Percentiles rank a stretch among this genome's conserved stretches.
phyloP scores from a whole-genome alignment of 1,140 invertebrate species.

The Ooceraea biroi region DNA sequence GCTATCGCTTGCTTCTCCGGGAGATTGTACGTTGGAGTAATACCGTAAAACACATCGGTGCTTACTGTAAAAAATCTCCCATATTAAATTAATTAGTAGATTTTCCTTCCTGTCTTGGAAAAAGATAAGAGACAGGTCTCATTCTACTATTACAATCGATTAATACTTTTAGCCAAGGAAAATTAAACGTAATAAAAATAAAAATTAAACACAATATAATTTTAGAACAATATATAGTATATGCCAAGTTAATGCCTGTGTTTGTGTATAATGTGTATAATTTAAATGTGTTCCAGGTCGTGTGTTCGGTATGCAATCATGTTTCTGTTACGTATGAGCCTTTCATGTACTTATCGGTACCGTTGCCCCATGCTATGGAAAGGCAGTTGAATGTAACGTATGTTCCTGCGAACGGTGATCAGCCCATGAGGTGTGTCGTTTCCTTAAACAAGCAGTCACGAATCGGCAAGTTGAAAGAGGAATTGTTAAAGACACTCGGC shows the following conservation, averaged over 20 bases:
- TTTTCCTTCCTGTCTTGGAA: constrained; percentile 75
- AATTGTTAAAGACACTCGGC: constrained; percentile 85
- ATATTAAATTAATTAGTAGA: constrained; percentile 74
- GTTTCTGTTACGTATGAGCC: constrained; percentile 91
- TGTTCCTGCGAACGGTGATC: constrained; percentile 85
- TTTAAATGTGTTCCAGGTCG: constrained; percentile 86
- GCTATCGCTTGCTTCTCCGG: constrained; percentile 22
- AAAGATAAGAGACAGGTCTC: constrained; percentile 68
- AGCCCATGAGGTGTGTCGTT: constrained; percentile 87
- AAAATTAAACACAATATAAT: not conserved
- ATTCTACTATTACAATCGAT: constrained; percentile 66
- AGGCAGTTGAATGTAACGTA: constrained; percentile 89
- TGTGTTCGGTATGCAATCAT: constrained; percentile 90
- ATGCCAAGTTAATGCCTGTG: not conserved
- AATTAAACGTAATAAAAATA: no score
- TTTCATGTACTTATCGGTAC: constrained; percentile 92
- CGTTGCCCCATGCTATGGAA: constrained; percentile 90
- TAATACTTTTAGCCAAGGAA: no score
- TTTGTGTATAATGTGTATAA: no score
- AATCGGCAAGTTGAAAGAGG: constrained; percentile 87
- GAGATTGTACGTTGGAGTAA: constrained; percentile 76
- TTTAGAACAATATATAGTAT: not conserved
- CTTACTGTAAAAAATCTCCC: constrained; percentile 77
- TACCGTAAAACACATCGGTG: constrained; percentile 26
- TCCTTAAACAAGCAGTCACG: constrained; percentile 89